These are phyloP conservation scores for Vanessa tameamea DNA, from an alignment of 1,140 invertebrate genomes.

Conservation along the genomic window DNA sequence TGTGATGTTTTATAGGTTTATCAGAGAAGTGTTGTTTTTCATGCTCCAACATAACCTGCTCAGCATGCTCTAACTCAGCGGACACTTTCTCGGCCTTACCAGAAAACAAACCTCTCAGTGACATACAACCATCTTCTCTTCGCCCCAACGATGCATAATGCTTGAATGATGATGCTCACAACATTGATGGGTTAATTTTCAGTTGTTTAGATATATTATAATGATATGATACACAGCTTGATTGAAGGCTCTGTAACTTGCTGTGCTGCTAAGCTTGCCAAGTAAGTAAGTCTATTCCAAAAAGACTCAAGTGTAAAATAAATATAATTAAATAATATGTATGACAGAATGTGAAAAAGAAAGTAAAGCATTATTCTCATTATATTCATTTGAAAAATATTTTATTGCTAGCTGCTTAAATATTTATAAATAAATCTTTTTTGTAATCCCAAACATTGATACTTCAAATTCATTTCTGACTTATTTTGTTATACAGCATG, in stretches of 20 bases:
- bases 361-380: not conserved
- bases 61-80: constrained; percentile 78
- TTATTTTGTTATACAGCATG: too few species aligned
- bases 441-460: too few species aligned
- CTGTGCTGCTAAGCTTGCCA: constrained; percentile 18
- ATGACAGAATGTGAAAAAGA: not conserved
- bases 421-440: too few species aligned
- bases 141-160: constrained; percentile 58
- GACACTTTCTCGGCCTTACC: constrained; percentile 79
- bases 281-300: not conserved
- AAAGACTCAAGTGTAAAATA: not conserved
- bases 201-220: constrained; percentile 41
- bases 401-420: too few species aligned
- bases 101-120: constrained; percentile 77
- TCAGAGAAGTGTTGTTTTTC: constrained; percentile 73
- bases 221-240: constrained; percentile 23
- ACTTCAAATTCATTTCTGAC: too few species aligned
- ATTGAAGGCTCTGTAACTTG: constrained; percentile 6
- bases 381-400: not conserved
- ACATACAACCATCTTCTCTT: constrained; percentile 48
- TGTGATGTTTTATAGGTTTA: constrained; percentile 66
- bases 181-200: constrained; percentile 47
- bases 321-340: not conserved
- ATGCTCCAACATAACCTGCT: constrained; percentile 78
- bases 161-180: constrained; percentile 55